A percentile compares a stretch with the other conserved stretches of the same genome.
phyloP scores from a whole-genome alignment of 2,888 invertebrate genomes.

The Drosophila longiperda region DNA sequence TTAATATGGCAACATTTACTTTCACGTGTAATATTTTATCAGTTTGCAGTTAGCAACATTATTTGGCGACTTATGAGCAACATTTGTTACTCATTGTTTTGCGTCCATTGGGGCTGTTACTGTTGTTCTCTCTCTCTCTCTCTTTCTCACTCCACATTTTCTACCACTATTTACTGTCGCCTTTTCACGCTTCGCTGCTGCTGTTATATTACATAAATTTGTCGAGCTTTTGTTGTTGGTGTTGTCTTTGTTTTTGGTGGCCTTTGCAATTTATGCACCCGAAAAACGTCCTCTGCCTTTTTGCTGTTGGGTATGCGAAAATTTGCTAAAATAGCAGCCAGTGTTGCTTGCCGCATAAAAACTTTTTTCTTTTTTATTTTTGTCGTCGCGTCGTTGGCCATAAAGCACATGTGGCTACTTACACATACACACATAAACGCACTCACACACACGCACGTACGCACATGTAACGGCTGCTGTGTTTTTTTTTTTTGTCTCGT shows the following conservation, averaged over 20 bases:
- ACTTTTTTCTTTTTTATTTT: slow-evolving; percentile 28
- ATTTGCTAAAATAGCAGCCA: slow-evolving; percentile 76
- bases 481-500: slow-evolving; percentile 9
- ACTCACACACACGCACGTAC: neutral
- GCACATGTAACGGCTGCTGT: slow-evolving; percentile 24
- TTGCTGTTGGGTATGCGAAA: slow-evolving; percentile 63
- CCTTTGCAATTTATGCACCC: slow-evolving; percentile 74
- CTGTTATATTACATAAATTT: slow-evolving; percentile 75
- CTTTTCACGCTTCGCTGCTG: slow-evolving; percentile 15
- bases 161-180: slow-evolving; percentile 43
- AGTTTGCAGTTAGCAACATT: slow-evolving; percentile 50
- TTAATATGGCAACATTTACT: slow-evolving; percentile 34
- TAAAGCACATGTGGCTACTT: slow-evolving; percentile 76
- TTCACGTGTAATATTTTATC: slow-evolving; percentile 5
- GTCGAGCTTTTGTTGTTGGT: slow-evolving; percentile 62
- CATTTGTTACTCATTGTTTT: slow-evolving; percentile 12
- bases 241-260: slow-evolving; percentile 22
- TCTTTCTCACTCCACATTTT: slow-evolving; percentile 8
- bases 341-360: slow-evolving; percentile 49
- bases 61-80: slow-evolving; percentile 24
- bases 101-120: neutral
- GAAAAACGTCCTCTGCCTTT: slow-evolving; percentile 65
- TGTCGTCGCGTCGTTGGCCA: slow-evolving; percentile 43
- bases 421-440: slow-evolving; percentile 6
- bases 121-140: neutral